phyloP scores from a whole-genome alignment of 2,113 vertebrate species.

The Heterotis niloticus region DNA sequence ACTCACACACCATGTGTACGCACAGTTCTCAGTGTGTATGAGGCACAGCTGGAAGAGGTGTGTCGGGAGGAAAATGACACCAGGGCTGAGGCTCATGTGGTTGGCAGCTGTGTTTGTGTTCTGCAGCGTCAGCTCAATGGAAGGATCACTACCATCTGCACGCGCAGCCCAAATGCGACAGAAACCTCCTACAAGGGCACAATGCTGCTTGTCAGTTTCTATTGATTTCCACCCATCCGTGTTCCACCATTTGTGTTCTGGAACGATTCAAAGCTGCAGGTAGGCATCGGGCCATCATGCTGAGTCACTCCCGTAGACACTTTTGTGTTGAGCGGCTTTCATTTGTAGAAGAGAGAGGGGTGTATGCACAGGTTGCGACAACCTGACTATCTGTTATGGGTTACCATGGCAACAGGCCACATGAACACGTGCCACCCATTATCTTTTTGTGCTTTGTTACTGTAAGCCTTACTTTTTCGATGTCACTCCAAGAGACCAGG shows the following conservation, averaged over 20 bases:
- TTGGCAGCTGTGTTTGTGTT: constrained; percentile 3
- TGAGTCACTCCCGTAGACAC: not conserved
- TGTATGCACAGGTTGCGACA: not conserved
- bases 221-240: not conserved
- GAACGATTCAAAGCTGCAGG: not conserved
- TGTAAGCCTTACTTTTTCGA: not conserved
- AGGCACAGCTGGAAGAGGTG: not conserved
- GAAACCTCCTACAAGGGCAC: not conserved
- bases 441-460: not conserved
- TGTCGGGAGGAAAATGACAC: not conserved
- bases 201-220: not conserved
- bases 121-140: not conserved
- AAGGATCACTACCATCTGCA: not conserved
- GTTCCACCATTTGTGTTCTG: not conserved
- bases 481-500: not conserved
- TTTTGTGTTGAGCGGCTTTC: not conserved
- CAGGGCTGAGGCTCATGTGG: too few species aligned
- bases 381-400: not conserved
- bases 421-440: not conserved
- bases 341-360: not conserved
- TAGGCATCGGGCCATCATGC: not conserved
- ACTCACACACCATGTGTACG: not conserved
- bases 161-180: not conserved
- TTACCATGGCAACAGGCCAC: not conserved
- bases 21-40: not conserved